Evolutionary conservation across 2,113 vertebrate genomes (phyloP).

Genomic region (Urocynchramus pylzowi): DNA sequence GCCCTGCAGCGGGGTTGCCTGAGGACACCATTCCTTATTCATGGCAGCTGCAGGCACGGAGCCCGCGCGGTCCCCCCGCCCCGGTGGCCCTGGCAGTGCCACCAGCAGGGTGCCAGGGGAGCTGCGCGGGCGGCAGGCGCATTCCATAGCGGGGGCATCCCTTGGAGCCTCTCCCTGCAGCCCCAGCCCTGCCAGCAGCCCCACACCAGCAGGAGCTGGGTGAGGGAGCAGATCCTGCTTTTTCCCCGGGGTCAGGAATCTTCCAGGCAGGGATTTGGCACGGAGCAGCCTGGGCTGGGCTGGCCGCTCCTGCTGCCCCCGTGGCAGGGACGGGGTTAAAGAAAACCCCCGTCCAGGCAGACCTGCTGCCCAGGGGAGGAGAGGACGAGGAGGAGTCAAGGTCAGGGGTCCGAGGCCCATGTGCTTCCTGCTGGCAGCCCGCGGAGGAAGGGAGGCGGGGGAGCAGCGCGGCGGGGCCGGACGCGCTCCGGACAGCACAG

Average conservation of each 20-base stretch:
- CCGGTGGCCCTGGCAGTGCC: not conserved
- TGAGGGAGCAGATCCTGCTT: not conserved
- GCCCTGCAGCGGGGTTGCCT: not conserved
- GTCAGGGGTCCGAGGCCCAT: not conserved
- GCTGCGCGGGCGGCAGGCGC: not conserved
- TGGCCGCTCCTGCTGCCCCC: not conserved
- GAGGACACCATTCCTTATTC: not conserved
- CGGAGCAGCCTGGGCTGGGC: not conserved
- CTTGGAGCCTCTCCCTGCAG: not conserved
- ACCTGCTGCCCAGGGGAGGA: not conserved
- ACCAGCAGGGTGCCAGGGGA: not conserved
- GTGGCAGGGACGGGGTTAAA: not conserved
- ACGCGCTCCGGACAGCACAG: conserved; percentile 25
- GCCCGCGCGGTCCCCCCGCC: too few relatives aligned
- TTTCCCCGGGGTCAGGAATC: not conserved
- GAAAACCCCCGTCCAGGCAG: not conserved
- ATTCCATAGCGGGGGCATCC: not conserved
- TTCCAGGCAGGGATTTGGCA: not conserved
- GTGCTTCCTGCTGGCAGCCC: conserved; percentile 49
- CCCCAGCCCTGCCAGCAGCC: not conserved
- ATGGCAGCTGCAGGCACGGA: not conserved
- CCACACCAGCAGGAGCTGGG: not conserved
- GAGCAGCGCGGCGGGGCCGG: not conserved
- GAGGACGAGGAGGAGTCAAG: conserved; percentile 3
- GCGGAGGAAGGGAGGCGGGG: conserved; percentile 51